Evolutionary conservation across 2,113 vertebrate genomes (phyloP).

Genomic region (Fregetta grallaria): DNA sequence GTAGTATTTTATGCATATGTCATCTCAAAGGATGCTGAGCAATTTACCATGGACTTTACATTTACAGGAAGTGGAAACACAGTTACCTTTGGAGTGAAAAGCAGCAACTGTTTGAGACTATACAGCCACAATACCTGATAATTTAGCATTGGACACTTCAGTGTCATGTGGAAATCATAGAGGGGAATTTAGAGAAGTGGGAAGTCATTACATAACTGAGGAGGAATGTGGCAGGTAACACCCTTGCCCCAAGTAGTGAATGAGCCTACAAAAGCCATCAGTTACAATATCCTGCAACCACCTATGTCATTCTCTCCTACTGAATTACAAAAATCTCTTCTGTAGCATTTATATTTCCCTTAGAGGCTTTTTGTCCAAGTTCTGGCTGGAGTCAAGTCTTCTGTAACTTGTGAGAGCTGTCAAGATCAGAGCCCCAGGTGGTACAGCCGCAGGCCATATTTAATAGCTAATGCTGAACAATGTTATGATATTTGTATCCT

Average conservation of each 20-base stretch:
- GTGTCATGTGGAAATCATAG: background rate
- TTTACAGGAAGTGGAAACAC: background rate
- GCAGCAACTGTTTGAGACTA: background rate
- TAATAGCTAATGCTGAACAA: conserved; percentile 62
- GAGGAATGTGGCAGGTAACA: background rate
- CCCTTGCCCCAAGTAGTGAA: background rate
- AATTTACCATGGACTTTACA: background rate
- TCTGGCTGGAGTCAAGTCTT: background rate
- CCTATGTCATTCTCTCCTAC: background rate
- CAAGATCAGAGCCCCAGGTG: conserved; percentile 51
- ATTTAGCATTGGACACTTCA: background rate
- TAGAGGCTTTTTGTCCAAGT: conserved; percentile 17
- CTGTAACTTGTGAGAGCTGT: conserved; percentile 31
- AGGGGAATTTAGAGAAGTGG: background rate
- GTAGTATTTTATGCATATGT: background rate
- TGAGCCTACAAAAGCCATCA: background rate
- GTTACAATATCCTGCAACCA: background rate
- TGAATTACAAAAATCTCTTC: conserved; percentile 4
- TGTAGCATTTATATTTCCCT: background rate
- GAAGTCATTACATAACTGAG: background rate
- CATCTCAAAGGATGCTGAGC: background rate
- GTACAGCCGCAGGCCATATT: conserved; percentile 52
- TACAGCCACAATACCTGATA: background rate
- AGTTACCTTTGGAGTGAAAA: conserved; percentile 2
- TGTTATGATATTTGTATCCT: conserved; percentile 39